Evolutionary conservation across 2,888 invertebrate species (phyloP).

Genomic region (Augiades crinisus): DNA sequence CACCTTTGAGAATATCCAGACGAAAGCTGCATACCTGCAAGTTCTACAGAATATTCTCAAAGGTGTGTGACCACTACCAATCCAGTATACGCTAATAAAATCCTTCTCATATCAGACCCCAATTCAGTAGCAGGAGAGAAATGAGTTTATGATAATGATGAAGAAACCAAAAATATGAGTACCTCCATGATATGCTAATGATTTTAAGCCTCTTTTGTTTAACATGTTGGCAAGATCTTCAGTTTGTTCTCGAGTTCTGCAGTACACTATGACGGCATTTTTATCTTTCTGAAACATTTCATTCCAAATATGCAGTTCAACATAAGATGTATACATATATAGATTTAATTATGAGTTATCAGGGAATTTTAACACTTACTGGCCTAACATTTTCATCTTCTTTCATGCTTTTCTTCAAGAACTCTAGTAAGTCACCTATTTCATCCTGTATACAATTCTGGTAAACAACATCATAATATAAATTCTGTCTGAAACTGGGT

Average conservation of each 20-base stretch:
- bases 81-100: no score
- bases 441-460: conserved; percentile 92
- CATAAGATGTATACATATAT: background rate
- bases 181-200: conserved; percentile 96
- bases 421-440: conserved; percentile 88
- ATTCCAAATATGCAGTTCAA: background rate
- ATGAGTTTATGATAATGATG: background rate
- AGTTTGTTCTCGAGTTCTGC: conserved; percentile 95
- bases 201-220: conserved; percentile 86
- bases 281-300: conserved; percentile 67
- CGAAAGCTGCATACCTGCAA: no score
- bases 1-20: no score
- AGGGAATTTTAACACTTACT: conserved; percentile 50
- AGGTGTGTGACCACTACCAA: no score
- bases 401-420: conserved; percentile 85
- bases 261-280: conserved; percentile 95
- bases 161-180: background rate
- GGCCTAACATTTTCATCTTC: conserved; percentile 75
- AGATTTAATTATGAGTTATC: background rate
- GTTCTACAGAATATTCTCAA: no score
- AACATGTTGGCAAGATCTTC: conserved; percentile 91
- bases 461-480: conserved; percentile 96
- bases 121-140: no score
- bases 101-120: no score
- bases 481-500: conserved; percentile 94